Evolutionary conservation across 2,113 vertebrate genomes (phyloP).

Genomic region (Thermophis baileyi): DNA sequence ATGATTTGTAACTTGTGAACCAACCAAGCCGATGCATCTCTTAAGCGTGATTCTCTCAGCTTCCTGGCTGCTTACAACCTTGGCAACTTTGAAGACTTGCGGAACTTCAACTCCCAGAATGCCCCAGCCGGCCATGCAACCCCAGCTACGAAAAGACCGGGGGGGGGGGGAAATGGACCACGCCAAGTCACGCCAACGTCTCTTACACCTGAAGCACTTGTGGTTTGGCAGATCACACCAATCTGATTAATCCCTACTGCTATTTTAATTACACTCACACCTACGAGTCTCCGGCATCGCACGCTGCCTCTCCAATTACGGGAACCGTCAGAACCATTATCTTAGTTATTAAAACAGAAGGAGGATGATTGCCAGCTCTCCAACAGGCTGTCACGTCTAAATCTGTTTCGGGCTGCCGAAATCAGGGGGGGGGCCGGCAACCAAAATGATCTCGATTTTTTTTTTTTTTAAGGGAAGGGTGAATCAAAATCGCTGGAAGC

Average conservation of each 20-base stretch:
- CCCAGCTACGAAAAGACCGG: background rate
- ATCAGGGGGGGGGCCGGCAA: background rate
- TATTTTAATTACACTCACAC: background rate
- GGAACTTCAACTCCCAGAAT: background rate
- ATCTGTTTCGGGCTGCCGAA: background rate
- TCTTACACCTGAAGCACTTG: background rate
- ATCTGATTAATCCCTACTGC: background rate
- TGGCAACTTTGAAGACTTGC: background rate
- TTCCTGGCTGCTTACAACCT: background rate
- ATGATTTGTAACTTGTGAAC: background rate
- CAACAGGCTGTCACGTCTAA: background rate
- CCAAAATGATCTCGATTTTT: background rate
- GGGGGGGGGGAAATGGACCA: rapidly evolving
- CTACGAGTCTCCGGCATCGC: background rate
- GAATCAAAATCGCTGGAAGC: background rate
- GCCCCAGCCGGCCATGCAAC: background rate
- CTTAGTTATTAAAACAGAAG: background rate
- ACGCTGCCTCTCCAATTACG: background rate
- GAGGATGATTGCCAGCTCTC: background rate
- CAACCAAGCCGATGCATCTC: background rate
- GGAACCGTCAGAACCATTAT: background rate
- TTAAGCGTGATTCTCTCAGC: background rate
- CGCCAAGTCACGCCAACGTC: rapidly evolving
- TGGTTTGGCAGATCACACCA: background rate
- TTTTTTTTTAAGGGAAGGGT: no score